Base-by-base conservation (phyloP, 2,797 vertebrate genomes). In the Notolabrus celidotus region DNA sequence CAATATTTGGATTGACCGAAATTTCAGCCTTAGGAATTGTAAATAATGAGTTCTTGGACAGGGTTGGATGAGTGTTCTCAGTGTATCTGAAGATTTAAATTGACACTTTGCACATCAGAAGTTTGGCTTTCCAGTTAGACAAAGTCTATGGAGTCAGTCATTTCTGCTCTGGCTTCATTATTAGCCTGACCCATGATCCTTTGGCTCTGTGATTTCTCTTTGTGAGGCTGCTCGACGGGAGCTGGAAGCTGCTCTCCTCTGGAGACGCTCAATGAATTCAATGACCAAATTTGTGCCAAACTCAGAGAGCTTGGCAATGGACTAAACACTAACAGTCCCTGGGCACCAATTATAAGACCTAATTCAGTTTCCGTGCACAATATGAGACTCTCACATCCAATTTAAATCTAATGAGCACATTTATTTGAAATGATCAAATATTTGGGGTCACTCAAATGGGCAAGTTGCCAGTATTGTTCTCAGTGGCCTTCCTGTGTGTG, bases 291-390 rank as follows among this genome's bases (percentile, higher is more conserved):
- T 23, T 49, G 74, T 71, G 10, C 49, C 46, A 47, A 54, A 62
- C 63, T 73, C 67, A 58, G 33, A 74, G 59, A 56, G 51, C 43
- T 62, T 74, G 80, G 80, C 53, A 70, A 43, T 12, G 39, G 68
- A 59, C 22, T 33, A 59, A 65, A 42, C 50, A 56, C 34, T 34
- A 60, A 50, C 23, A 51, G 54, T 79, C 71, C 52, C 71, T 67
- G 50, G 34, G 38, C 22, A 34, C 31, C 52, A 12, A 68, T 71
- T 71, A 62, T 34, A 34, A 56, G 50, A 61, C 55, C 34, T 50
- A 36, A 67, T 81, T 71, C 66, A 77, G 67, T 57, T 77, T 61
- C 74, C 67, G n/a, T 20, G 51, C 65, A 67, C 25, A 66, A 74
- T 59, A 59, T 31, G 61, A 73, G 17, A 50, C 52, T 25, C 62